Percentiles rank a stretch among this genome's conserved stretches.
Conservation (phyloP, 2,113 vertebrate genomes). For the Corapipo altera region DNA sequence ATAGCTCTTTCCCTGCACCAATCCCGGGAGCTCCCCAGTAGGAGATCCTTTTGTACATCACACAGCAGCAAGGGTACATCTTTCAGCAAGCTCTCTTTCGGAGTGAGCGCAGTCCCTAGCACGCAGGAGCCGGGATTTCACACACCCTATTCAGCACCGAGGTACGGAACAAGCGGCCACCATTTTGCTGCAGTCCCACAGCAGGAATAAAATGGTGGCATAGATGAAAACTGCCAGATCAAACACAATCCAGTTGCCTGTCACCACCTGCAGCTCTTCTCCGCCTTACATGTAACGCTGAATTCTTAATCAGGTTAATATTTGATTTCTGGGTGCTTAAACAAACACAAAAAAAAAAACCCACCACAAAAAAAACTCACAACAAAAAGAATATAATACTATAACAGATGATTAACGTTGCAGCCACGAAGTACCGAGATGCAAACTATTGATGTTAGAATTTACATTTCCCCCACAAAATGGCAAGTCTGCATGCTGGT, state of each 20-base stretch:
- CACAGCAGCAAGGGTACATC: not conserved
- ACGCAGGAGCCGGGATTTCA: not conserved
- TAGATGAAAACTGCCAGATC: constrained; percentile 68
- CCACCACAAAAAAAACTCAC: not conserved
- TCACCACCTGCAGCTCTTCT: constrained; percentile 62
- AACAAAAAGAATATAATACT: not conserved
- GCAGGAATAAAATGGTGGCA: constrained; percentile 64
- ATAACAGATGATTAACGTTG: not conserved
- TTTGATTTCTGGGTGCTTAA: constrained; percentile 51
- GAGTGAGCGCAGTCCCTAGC: not conserved
- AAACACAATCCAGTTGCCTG: constrained; percentile 46
- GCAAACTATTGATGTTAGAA: not conserved
- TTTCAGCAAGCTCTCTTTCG: not conserved
- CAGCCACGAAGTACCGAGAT: not conserved
- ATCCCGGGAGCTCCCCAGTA: not conserved
- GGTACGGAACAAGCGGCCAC: not conserved
- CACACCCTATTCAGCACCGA: not conserved
- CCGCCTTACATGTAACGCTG: constrained; percentile 36
- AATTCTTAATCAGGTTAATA: constrained; percentile 67
- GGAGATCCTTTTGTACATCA: not conserved
- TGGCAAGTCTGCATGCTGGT: not conserved
- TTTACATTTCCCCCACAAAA: not conserved
- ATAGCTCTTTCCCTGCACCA: not conserved
- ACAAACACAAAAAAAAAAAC: not conserved
- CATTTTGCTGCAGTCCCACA: constrained; percentile 69